Evolutionary conservation across 2,113 vertebrate genomes (phyloP), one percentile per base, ranked within the genome.

Genomic region (Rattus norvegicus): DNA sequence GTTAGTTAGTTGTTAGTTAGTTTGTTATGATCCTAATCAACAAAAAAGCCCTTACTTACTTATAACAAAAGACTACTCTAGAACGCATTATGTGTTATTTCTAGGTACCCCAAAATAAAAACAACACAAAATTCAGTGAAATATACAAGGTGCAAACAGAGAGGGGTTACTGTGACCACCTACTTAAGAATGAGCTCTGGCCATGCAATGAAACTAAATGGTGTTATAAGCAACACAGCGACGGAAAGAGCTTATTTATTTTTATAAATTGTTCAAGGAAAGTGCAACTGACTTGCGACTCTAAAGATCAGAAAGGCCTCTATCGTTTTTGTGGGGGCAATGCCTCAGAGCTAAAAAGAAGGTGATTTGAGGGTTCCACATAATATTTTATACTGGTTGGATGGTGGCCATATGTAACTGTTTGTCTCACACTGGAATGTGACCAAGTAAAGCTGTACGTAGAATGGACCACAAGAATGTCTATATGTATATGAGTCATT

Each of bases 351-450:
- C 14, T 10, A 1, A 1, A n/a, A 28, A 16, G 80, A n/a, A 61
- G 43, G 39, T 61, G 28, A 49, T 6, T 56, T 91, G 4, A 0
- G 12, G 1, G 2, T 54, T n/a, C 43, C n/a, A 36, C 2, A 7
- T n/a, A 26, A 26, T 1, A 84, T 61, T 43, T 84, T 43, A 28
- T 63, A 43, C 24, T 24, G 26, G 0, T 56, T 88, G 59, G 80
- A 43, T 19, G 26, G 43, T 76, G 39, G 14, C 69, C 88, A 3
- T 22, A 33, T 49, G 39, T 30, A 4, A 3, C 17, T 61, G 20
- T 47, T 54, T 83, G 12, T 59, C 61, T 76, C 36, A 86, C 39
- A 24, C 3, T 16, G 49, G 85, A 72, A 39, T 9, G 7, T 7
- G 9, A 84, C 70, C 63, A 94, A 54, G 26, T 61, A 73, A 91